Evolutionary conservation across 1,140 invertebrate genomes (phyloP).

Genomic region (Papilio glaucus): DNA sequence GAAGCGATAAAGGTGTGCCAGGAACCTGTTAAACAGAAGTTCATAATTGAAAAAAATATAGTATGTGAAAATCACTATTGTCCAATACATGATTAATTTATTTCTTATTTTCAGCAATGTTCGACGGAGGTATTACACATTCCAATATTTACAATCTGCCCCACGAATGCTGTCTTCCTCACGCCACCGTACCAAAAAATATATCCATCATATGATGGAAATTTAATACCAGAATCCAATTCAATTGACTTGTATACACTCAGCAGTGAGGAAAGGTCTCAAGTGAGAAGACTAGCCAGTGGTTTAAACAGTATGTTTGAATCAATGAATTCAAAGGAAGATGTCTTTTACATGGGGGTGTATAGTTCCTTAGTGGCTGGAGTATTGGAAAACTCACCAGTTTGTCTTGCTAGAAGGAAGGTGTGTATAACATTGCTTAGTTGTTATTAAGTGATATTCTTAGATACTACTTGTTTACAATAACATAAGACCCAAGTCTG

Average conservation of each 20-base stretch:
- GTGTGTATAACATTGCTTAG: slow-evolving; percentile 58
- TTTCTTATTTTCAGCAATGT: slow-evolving; percentile 77
- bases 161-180: slow-evolving; percentile 86
- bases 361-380: slow-evolving; percentile 86
- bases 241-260: slow-evolving; percentile 78
- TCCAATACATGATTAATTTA: no score
- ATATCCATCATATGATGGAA: slow-evolving; percentile 84
- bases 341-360: slow-evolving; percentile 86
- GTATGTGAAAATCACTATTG: no score
- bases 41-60: no score
- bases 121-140: slow-evolving; percentile 85
- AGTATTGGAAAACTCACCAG: slow-evolving; percentile 84
- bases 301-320: slow-evolving; percentile 85
- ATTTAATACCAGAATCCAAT: slow-evolving; percentile 70
- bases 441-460: background rate
- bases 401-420: slow-evolving; percentile 83
- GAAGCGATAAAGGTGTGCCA: no score
- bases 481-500: no score
- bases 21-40: no score
- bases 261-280: slow-evolving; percentile 61
- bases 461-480: no score
- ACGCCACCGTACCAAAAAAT: slow-evolving; percentile 85
- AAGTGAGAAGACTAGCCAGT: slow-evolving; percentile 79
- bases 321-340: slow-evolving; percentile 85
- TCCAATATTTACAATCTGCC: slow-evolving; percentile 85